Base-by-base conservation (phyloP, 2,113 vertebrate species). In the Microcebus lehilahytsara region DNA sequence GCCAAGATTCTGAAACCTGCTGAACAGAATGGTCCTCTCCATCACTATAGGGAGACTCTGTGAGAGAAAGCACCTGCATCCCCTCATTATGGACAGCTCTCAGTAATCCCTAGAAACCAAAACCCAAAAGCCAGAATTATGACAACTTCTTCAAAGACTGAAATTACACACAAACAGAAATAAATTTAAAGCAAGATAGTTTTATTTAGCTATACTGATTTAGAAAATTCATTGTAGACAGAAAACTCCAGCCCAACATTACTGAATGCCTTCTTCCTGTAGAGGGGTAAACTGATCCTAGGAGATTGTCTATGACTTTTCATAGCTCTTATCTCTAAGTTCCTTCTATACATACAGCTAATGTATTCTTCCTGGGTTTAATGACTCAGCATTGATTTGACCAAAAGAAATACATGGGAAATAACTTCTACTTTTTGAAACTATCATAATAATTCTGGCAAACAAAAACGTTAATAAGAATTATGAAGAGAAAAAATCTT, bases 81-180 rank as follows among this genome's bases (percentile, higher is more conserved):
- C 99, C 99, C 97, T 99, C 99, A 89, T 99, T 99, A 97, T 99
- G 99, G 7, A 99, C 99, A 96, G 99, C 99, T 92, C 99, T 99
- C 81, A 99, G 98, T 97, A 99, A 98, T 62, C 98, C 99, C 99
- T 99, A 53, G 6, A 95, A 89, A 97, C 19, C 91, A 91, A 12
- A 95, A 90, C 30, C 77, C 81, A 60, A 81, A 92, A 94, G 78
- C 20, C 56, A 95, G 85, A 93, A 74, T 78, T 88, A 86, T 2
- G 37, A 94, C 6, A 56, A 42, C 9, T 78, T 94, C 46, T 93
- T 93, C 81, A 88, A 69, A 74, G 49, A 66, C 25, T 85, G 51
- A 80, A 79, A 32, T 62, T 62, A 93, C 1, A 71, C 1, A 60
- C 4, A 96, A 67, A 88, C 6, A 81, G 1, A 84, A 69, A 62